Conservation (phyloP, 2,888 invertebrate species). For the Pardosa pseudoannulata region DNA sequence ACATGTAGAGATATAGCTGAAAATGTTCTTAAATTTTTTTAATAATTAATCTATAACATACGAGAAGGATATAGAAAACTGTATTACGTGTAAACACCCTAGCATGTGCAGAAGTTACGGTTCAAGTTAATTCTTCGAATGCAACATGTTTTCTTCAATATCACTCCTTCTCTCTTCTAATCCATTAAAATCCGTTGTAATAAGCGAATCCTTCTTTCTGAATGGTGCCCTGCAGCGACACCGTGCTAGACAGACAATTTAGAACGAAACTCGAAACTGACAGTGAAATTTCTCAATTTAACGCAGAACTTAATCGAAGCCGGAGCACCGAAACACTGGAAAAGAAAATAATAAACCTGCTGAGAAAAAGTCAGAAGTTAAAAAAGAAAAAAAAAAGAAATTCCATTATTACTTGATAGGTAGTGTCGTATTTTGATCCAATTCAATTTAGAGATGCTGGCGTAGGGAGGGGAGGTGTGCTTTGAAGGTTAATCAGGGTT, state of each 20-base stretch:
- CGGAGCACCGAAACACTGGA: conserved; percentile 25
- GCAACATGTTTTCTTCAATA: conserved; percentile 15
- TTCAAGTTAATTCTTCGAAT: background rate
- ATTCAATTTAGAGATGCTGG: conserved; percentile 56
- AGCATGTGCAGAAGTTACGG: no score
- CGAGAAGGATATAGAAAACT: no score
- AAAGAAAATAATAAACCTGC: conserved; percentile 17
- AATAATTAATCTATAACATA: no score
- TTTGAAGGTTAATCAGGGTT: conserved; percentile 57
- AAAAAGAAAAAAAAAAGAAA: conserved; percentile 5
- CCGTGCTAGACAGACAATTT: conserved; percentile 24
- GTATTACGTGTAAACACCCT: no score
- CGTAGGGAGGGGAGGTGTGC: background rate
- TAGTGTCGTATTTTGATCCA: conserved; percentile 71
- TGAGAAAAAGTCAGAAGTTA: conserved; percentile 9
- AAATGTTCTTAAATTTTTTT: no score
- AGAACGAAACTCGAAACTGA: conserved; percentile 45
- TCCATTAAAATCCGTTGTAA: conserved; percentile 7
- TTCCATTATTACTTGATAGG: conserved; percentile 52
- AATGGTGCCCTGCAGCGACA: conserved; percentile 38
- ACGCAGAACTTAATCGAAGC: conserved; percentile 70
- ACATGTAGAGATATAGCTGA: no score
- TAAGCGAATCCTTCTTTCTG: background rate
- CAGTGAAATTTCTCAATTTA: conserved; percentile 71
- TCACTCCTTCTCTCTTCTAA: background rate